These are phyloP conservation scores for Notolepis coatsorum DNA, from an alignment of 2,797 vertebrate species.

Conservation along the genomic window DNA sequence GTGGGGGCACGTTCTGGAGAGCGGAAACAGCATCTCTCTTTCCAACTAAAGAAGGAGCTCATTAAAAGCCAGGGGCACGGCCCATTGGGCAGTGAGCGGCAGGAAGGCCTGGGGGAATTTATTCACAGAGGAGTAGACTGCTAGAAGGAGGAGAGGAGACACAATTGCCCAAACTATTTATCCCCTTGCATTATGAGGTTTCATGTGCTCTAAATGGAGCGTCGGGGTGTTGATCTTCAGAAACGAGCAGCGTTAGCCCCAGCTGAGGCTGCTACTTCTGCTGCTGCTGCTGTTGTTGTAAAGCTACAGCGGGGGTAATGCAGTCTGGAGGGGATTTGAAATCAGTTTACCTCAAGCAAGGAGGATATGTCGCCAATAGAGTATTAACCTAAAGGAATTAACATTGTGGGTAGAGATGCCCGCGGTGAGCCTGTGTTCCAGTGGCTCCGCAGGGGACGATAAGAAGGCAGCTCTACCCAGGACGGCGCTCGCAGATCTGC, in stretches of 20 bases:
- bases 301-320: background rate
- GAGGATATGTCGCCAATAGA: background rate
- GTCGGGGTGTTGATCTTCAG: too few relatives aligned
- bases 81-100: conserved; percentile 36
- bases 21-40: conserved; percentile 15
- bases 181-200: background rate
- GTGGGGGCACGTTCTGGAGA: conserved; percentile 19
- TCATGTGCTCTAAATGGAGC: background rate
- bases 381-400: background rate
- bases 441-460: too few relatives aligned
- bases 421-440: background rate
- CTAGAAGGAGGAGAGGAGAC: conserved; percentile 31
- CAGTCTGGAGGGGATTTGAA: conserved; percentile 13
- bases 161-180: conserved; percentile 16
- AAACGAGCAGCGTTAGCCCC: too few relatives aligned
- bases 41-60: conserved; percentile 37
- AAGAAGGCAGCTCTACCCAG: too few relatives aligned
- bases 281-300: background rate
- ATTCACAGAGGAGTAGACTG: conserved; percentile 37
- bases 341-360: background rate
- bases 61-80: conserved; percentile 55
- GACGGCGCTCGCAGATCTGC: too few relatives aligned
- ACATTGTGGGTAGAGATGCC: conserved; percentile 9
- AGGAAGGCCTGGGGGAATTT: conserved; percentile 47
- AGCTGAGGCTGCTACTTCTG: too few relatives aligned